Evolutionary conservation across 2,888 invertebrate genomes (phyloP), one percentile per base, ranked within the genome.

Genomic region (Drosophila rellima): DNA sequence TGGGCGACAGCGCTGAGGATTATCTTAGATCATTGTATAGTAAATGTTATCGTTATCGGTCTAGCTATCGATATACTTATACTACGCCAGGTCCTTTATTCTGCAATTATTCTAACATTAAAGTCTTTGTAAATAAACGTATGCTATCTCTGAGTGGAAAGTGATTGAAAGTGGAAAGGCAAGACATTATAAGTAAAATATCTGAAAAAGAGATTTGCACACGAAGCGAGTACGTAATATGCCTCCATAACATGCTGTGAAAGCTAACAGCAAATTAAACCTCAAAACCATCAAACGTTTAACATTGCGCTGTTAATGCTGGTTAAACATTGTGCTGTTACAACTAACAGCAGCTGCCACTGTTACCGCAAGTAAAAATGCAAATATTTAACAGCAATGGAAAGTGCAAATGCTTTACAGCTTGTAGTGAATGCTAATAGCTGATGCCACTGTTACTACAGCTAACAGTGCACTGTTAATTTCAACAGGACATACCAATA

Each of bases 1-100:
- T 37, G 75, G 63, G 0, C 63, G 60, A 17, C 33, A 56, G 0
- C 56, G 44, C 7, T 55, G 3, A 42, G 2, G 4, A 39, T n/a
- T 3, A 11, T 13, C 10, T 13, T 3, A 1, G 10, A 23, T 29
- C 3, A 4, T 5, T 52, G 26, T 29, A 8, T 17, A 51, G 26
- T 39, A 42, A 39, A 15, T 10, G 48, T 23, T 23, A 39, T 40
- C 52, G 39, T 26, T 39, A 54, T 40, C 40, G 40, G 11, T 26
- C 8, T 8, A 4, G n/a, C n/a, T 33, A 55, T 33, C 39, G 33
- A 31, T 54, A 18, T 18, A 29, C 10, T 29, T n/a, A 31, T 44
- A 44, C 17, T 51, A 11, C 20, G 1, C 23, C 15, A 52, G 40
- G 17, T 11, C 18, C n/a, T n/a, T 11, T 8, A 35, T 11, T 6